These are phyloP conservation scores for Teleopsis dalmanni DNA, from an alignment of 1,140 invertebrate genomes.

Conservation along the genomic window DNA sequence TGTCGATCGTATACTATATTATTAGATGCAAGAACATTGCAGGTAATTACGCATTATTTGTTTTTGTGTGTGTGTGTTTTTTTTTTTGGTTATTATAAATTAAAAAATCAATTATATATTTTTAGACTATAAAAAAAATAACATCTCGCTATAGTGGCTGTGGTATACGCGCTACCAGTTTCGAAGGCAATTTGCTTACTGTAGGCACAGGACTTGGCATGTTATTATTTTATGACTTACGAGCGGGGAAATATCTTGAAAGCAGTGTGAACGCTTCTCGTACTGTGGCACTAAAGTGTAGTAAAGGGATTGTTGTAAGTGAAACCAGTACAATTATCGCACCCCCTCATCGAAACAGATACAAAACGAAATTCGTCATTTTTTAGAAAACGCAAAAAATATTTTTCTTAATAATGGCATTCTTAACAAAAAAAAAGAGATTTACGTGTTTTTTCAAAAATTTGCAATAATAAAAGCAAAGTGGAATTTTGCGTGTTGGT, in stretches of 20 bases:
- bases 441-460: no score
- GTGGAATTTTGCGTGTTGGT: no score
- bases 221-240: conserved; percentile 89
- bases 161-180: conserved; percentile 83
- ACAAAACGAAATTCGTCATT: neutral
- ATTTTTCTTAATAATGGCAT: neutral
- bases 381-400: neutral
- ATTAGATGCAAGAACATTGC: conserved; percentile 78
- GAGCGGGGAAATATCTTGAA: conserved; percentile 85
- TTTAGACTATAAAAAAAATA: conserved; percentile 54
- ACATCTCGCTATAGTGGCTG: conserved; percentile 73
- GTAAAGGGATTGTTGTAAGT: conserved; percentile 81
- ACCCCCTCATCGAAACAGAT: conserved; percentile 12
- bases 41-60: conserved; percentile 48
- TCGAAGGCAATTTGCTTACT: conserved; percentile 80
- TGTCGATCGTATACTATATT: conserved; percentile 87
- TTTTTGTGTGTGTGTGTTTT: neutral
- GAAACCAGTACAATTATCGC: neutral
- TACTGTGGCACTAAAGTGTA: conserved; percentile 81
- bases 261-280: conserved; percentile 79
- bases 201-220: conserved; percentile 88
- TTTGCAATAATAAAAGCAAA: no score
- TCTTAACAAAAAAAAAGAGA: no score
- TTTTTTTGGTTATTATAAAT: neutral
- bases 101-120: neutral